Evolutionary conservation across 2,797 vertebrate species (phyloP).

Genomic region (Eptatretus atami): DNA sequence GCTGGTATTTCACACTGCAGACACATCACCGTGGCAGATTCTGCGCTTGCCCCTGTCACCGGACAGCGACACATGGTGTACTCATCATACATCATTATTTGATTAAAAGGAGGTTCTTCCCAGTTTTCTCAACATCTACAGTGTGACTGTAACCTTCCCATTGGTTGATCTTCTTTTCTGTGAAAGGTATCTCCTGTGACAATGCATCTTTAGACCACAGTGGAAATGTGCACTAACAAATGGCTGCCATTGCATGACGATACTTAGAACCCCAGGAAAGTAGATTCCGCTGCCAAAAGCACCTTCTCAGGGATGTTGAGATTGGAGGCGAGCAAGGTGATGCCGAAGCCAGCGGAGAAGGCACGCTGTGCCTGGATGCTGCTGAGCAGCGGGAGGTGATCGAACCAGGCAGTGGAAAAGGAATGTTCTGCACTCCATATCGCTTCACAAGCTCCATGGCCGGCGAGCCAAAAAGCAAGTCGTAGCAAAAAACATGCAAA

Average conservation of each 20-base stretch:
- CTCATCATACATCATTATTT: slow-evolving; percentile 49
- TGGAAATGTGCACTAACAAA: slow-evolving; percentile 32
- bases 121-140: not conserved
- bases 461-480: slow-evolving; percentile 49
- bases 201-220: slow-evolving; percentile 13
- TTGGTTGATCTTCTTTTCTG: slow-evolving; percentile 8
- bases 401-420: slow-evolving; percentile 69
- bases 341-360: slow-evolving; percentile 26
- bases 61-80: slow-evolving; percentile 31
- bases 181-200: not conserved
- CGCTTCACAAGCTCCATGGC: slow-evolving; percentile 21
- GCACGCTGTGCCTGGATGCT: slow-evolving; percentile 40
- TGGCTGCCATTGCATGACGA: slow-evolving; percentile 25
- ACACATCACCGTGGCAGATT: slow-evolving; percentile 34
- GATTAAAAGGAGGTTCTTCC: slow-evolving; percentile 16
- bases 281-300: slow-evolving; percentile 78
- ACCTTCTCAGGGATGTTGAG: slow-evolving; percentile 23
- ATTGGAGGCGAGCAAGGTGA: slow-evolving; percentile 46
- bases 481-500: slow-evolving; percentile 67
- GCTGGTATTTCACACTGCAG: slow-evolving; percentile 27
- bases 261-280: slow-evolving; percentile 26
- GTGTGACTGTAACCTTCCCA: not conserved
- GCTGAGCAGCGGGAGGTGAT: slow-evolving; percentile 47
- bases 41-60: slow-evolving; percentile 16
- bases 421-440: slow-evolving; percentile 31